Conservation (phyloP, 2,888 invertebrate species). For the Ochlodes sylvanus region DNA sequence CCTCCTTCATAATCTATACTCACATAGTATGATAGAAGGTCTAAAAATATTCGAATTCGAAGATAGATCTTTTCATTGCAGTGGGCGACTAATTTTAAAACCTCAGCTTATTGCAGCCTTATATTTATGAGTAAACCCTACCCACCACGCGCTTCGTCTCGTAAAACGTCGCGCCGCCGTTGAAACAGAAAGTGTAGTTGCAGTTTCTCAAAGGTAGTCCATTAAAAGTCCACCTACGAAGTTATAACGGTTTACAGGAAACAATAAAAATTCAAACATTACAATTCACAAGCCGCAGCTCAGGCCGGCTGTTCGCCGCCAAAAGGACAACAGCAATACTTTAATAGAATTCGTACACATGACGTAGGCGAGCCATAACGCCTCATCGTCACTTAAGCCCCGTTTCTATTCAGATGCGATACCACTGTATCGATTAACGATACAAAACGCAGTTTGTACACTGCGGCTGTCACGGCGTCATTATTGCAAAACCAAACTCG, state of each 20-base stretch:
- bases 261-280: constrained; percentile 15
- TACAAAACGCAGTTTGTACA: constrained; percentile 67
- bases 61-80: too few species aligned
- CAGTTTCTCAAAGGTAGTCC: too few species aligned
- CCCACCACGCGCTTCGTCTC: too few species aligned
- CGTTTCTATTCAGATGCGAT: constrained; percentile 63
- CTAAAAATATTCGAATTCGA: too few species aligned
- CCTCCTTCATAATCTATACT: too few species aligned
- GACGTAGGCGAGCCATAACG: constrained; percentile 45
- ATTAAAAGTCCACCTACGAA: constrained; percentile 2
- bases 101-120: too few species aligned
- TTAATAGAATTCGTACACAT: constrained; percentile 31
- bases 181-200: too few species aligned
- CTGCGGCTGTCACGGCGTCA: constrained; percentile 68
- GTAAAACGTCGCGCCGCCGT: too few species aligned
- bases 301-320: background rate
- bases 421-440: constrained; percentile 67
- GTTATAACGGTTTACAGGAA: constrained; percentile 6
- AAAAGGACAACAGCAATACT: constrained; percentile 9
- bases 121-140: too few species aligned
- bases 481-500: constrained; percentile 69
- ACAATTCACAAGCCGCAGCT: constrained; percentile 6
- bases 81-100: too few species aligned
- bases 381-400: constrained; percentile 54
- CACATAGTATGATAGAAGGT: too few species aligned